These are phyloP conservation scores for Amorpha juglandis DNA, from an alignment of 2,888 invertebrate genomes.

Conservation along the genomic window DNA sequence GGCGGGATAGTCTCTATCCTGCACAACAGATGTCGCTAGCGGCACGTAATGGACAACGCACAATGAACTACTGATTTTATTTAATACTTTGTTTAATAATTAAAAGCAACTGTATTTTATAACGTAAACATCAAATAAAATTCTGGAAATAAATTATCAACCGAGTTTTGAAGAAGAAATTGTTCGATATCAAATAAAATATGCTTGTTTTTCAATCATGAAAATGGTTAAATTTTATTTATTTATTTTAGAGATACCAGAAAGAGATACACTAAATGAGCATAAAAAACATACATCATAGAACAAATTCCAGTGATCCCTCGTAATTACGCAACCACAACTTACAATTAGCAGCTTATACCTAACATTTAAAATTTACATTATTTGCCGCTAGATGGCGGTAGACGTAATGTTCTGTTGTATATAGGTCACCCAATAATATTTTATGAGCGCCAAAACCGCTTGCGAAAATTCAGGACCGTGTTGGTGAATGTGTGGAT, in stretches of 20 bases:
- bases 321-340: too few relatives aligned
- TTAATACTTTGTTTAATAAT: neutral
- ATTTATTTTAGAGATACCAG: too few relatives aligned
- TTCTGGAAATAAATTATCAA: too few relatives aligned
- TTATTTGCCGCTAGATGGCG: conserved; percentile 1
- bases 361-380: neutral
- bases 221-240: too few relatives aligned
- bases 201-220: conserved; percentile 4
- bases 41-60: neutral
- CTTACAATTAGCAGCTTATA: too few relatives aligned
- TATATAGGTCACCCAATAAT: conserved; percentile 16
- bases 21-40: neutral
- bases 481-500: neutral
- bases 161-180: neutral
- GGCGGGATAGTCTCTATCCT: too few relatives aligned
- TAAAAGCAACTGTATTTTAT: neutral
- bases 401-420: neutral
- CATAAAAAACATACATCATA: too few relatives aligned
- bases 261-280: too few relatives aligned
- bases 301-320: too few relatives aligned
- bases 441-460: conserved; percentile 10
- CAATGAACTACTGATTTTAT: neutral
- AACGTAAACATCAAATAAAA: neutral
- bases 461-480: neutral
- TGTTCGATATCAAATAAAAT: neutral